Percentiles rank a stretch among this genome's conserved stretches.
Conservation (phyloP, 2,888 invertebrate species). For the Cremastobaeus sp. region DNA sequence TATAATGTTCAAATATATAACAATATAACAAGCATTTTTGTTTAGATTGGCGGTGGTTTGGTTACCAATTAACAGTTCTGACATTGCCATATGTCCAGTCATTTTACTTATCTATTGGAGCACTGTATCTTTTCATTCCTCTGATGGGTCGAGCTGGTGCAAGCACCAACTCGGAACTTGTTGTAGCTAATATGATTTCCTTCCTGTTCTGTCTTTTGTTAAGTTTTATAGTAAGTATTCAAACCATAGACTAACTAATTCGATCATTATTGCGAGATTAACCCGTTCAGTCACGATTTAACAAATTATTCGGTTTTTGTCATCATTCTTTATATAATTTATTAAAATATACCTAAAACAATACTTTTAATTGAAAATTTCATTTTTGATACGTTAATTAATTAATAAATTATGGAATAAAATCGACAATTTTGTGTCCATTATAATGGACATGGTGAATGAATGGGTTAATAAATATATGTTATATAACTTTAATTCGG, state of each 20-base stretch:
- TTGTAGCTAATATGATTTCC: constrained; percentile 80
- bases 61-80: constrained; percentile 80
- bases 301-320: too few relatives aligned
- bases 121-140: constrained; percentile 87
- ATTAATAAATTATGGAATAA: too few relatives aligned
- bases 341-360: too few relatives aligned
- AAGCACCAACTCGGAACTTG: constrained; percentile 84
- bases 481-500: too few relatives aligned
- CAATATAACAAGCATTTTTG: too few relatives aligned
- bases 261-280: background rate
- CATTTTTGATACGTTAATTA: too few relatives aligned
- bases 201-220: constrained; percentile 78
- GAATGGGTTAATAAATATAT: too few relatives aligned
- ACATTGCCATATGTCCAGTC: constrained; percentile 83
- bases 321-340: too few relatives aligned
- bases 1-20: too few relatives aligned
- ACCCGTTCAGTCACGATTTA: background rate
- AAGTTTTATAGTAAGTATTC: constrained; percentile 76
- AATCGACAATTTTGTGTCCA: too few relatives aligned
- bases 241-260: constrained; percentile 9
- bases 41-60: constrained; percentile 81
- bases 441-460: too few relatives aligned
- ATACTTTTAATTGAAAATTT: too few relatives aligned
- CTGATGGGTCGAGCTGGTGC: constrained; percentile 89
- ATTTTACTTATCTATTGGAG: constrained; percentile 85